These are phyloP conservation scores for Fistularia commersonii DNA, from an alignment of 2,797 vertebrate species.

Conservation along the genomic window DNA sequence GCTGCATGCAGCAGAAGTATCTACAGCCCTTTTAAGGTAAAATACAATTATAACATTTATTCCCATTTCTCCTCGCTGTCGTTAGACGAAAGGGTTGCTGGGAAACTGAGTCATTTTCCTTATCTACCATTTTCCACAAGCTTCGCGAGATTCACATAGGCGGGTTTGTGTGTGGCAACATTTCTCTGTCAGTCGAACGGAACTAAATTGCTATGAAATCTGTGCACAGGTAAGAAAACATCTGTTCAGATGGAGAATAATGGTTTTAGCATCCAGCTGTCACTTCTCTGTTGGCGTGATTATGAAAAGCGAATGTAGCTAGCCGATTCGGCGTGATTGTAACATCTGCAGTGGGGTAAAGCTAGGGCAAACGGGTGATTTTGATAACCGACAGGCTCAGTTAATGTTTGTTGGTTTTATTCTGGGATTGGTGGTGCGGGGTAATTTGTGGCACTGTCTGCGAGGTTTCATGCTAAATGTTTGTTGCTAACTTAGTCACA, in stretches of 20 bases:
- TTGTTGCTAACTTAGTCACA: conserved; percentile 11
- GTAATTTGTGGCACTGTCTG: background rate
- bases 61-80: too few relatives aligned
- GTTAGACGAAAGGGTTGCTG: conserved; percentile 5
- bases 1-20: too few relatives aligned
- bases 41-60: too few relatives aligned
- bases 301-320: conserved; percentile 31
- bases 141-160: conserved; percentile 66
- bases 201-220: conserved; percentile 74
- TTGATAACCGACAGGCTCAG: conserved; percentile 22
- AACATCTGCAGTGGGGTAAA: conserved; percentile 65
- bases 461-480: background rate
- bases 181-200: conserved; percentile 62
- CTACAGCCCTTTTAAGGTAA: too few relatives aligned
- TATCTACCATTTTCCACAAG: conserved; percentile 50
- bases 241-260: background rate
- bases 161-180: conserved; percentile 54
- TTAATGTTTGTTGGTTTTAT: conserved; percentile 29
- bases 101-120: conserved; percentile 42
- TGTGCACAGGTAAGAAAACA: conserved; percentile 70
- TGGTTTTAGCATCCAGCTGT: background rate
- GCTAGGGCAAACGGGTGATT: conserved; percentile 33
- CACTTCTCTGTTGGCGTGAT: conserved; percentile 14
- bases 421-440: conserved; percentile 32
- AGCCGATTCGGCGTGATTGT: conserved; percentile 35